Base-by-base conservation (phyloP, 2,797 vertebrate genomes). In the Etheostoma nigrum region DNA sequence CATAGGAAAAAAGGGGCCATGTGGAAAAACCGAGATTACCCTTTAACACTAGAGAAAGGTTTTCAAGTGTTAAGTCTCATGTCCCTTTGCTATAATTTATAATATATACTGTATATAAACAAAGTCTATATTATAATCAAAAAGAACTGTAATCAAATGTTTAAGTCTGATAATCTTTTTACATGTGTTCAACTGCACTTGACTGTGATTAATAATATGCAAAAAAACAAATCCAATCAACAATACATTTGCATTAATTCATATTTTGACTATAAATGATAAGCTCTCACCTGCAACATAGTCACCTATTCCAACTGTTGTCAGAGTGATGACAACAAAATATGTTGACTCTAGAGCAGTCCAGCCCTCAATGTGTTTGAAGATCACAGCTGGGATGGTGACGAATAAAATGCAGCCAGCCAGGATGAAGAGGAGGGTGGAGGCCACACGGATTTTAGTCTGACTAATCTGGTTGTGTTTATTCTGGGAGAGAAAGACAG, bases 391-490 rank as follows among this genome's bases (percentile, higher is more conserved):
- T 6, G 97, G 97, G 76, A 99, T 97, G 42, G 97, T 97, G 88
- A 99, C 97, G 62, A 98, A 99, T 70, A 98, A 93, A 49, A 98
- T 88, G 86, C 96, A 99, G 85, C 97, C 97, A 1, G 95, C 97
- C 89, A 99, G 90, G 89, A 98, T 97, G 91, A 98, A 99, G 77
- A 96, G 94, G 58, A 99, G 95, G 14, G 97, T 98, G 18, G 97
- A 99, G 72, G 96, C 96, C 84, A 99, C 97, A 2, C 97, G 95
- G 89, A 98, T 98, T 90, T 98, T 98, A 52, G 97, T 99, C 91
- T 97, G 97, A 81, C 97, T 98, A 89, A 98, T 97, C 95, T 97
- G 96, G 67, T 97, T 97, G 87, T 97, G 91, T 95, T 98, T 95
- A 21, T 89, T 92, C 94, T 95, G 76, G 19, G 3, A 47, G 36